Conservation (phyloP, 2,797 vertebrate genomes). For the Podargus strigoides region DNA sequence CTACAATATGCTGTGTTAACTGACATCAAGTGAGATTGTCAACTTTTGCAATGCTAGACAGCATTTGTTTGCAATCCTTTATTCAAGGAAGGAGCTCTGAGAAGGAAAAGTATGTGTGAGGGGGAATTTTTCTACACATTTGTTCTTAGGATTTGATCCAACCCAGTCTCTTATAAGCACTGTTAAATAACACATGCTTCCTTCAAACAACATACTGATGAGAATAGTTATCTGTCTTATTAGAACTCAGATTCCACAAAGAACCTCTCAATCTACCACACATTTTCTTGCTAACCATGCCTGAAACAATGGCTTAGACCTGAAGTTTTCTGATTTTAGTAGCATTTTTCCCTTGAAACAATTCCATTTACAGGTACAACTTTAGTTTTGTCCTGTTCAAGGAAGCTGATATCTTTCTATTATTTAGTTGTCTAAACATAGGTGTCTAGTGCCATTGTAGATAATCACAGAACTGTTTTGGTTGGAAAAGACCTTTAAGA, state of each 20-base stretch:
- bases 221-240: background rate
- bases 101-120: background rate
- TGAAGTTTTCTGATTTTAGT: background rate
- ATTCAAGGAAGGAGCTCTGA: background rate
- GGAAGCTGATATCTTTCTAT: background rate
- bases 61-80: background rate
- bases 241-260: background rate
- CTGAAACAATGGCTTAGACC: background rate
- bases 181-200: background rate
- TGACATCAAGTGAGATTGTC: background rate
- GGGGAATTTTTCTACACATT: background rate
- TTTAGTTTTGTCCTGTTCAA: background rate
- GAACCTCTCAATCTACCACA: background rate
- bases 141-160: background rate
- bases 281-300: background rate
- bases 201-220: background rate
- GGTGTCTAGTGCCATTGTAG: background rate
- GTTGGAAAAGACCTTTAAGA: too few relatives aligned
- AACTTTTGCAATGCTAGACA: background rate
- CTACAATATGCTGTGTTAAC: background rate
- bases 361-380: background rate
- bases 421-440: background rate
- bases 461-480: too few relatives aligned
- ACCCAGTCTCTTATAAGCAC: background rate
- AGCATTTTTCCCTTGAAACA: background rate